These are phyloP conservation scores for Phylloscopus trochilus DNA, from an alignment of 2,113 vertebrate species.

Conservation along the genomic window DNA sequence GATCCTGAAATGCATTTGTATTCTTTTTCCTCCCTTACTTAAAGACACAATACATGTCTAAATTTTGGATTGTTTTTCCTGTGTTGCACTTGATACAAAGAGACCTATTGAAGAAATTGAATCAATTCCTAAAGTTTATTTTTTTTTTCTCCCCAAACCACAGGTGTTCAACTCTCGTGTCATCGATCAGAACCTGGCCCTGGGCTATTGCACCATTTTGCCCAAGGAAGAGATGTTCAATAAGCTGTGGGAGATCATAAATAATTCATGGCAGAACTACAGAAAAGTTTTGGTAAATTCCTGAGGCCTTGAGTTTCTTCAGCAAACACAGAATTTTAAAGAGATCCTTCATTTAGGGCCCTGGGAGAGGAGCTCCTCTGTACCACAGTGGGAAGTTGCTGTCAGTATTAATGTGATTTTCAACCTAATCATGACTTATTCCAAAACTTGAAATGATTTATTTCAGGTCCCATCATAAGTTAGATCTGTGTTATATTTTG, in stretches of 20 bases:
- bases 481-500: neutral
- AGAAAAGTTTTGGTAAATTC: slow-evolving; percentile 86
- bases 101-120: neutral
- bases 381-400: neutral
- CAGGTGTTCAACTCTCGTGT: slow-evolving; percentile 90
- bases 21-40: neutral
- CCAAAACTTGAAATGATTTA: neutral
- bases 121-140: neutral
- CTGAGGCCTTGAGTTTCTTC: neutral
- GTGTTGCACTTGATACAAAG: neutral
- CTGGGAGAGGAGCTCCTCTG: neutral
- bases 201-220: slow-evolving; percentile 88
- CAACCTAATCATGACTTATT: neutral
- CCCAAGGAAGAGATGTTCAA: slow-evolving; percentile 80
- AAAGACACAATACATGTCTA: neutral
- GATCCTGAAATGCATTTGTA: neutral
- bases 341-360: neutral
- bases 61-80: neutral
- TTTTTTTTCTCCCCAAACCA: neutral
- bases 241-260: slow-evolving; percentile 91
- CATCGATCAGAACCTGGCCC: slow-evolving; percentile 86
- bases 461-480: neutral
- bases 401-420: neutral
- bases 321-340: neutral
- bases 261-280: slow-evolving; percentile 92